Conservation (phyloP, 2,797 vertebrate species). For the Ptychadena robeensis region DNA sequence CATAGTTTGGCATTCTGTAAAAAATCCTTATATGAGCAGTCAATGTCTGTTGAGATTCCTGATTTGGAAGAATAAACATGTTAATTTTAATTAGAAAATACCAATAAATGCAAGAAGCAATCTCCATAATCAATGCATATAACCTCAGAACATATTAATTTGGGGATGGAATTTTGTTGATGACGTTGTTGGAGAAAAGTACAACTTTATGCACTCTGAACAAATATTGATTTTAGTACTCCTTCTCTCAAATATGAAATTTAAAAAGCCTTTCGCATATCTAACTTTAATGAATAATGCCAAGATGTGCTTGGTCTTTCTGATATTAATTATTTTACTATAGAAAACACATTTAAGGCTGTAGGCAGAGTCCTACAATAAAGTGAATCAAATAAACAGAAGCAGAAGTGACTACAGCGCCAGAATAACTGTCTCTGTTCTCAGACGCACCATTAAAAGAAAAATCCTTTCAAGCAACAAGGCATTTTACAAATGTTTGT, state of each 20-base stretch:
- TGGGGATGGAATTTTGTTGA: conserved; percentile 34
- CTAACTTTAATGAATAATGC: conserved; percentile 36
- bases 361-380: conserved; percentile 18
- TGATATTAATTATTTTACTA: conserved; percentile 44
- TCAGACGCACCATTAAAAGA: conserved; percentile 38
- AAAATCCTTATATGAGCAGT: background rate
- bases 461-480: conserved; percentile 43
- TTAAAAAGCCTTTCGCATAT: conserved; percentile 43
- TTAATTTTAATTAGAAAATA: conserved; percentile 18
- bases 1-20: background rate
- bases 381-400: conserved; percentile 49
- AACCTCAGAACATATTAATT: conserved; percentile 32
- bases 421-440: conserved; percentile 39
- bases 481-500: conserved; percentile 45
- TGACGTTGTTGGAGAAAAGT: conserved; percentile 31
- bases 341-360: conserved; percentile 21
- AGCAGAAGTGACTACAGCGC: conserved; percentile 33
- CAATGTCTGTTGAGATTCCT: background rate
- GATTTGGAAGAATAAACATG: conserved; percentile 12
- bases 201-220: conserved; percentile 46
- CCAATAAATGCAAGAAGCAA: conserved; percentile 37
- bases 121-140: conserved; percentile 34
- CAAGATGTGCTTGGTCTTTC: conserved; percentile 39
- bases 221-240: conserved; percentile 49
- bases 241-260: background rate